Base-by-base conservation (phyloP, 2,888 invertebrate species). In the Euzophera pinguis region DNA sequence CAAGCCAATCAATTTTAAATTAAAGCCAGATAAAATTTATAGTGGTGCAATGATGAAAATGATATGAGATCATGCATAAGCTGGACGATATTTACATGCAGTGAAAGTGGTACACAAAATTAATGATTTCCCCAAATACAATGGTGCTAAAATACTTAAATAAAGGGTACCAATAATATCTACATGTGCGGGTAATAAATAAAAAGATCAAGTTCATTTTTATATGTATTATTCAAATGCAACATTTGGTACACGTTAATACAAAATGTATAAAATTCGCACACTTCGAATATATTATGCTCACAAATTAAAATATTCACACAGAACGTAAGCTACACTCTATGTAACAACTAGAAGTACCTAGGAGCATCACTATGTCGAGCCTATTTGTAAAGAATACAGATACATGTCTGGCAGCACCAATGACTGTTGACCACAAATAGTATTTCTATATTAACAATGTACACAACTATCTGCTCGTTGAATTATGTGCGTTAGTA, bases 181-280 rank as follows among this genome's bases (percentile, higher is more conserved):
- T 47, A 45, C 16, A 53, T 29, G 52, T 42, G 51, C 62, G 56
- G 53, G 49, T 53, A 62, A 63, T 22, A 71, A 67, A 67, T 69
- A 73, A 71, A 64, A 57, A 59, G 52, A 50, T 50, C 51, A 69
- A 56, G 45, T 54, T 65, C 57, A 62, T 64, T 75, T 82, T 82
- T 82, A 76, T 75, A 72, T 80, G 73, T 85, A 83, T 83, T 85
- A 77, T 78, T 84, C 81, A 86, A 88, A 90, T 86, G 86, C 86
- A 89, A 86, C 79, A 78, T 84, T 88, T 81, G 78, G 80, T 87
- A 89, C 85, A 86, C 73, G 69, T 73, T 81, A 83, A 83, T 89
- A 89, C 75, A 89, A 89, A 89, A 86, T 83, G 84, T 89, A 88
- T 84, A 88, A 89, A 89, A 88, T 77, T 72, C 73, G 71, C 82